Evolutionary conservation across 2,797 vertebrate species (phyloP).

Genomic region (Scolopax rusticola): DNA sequence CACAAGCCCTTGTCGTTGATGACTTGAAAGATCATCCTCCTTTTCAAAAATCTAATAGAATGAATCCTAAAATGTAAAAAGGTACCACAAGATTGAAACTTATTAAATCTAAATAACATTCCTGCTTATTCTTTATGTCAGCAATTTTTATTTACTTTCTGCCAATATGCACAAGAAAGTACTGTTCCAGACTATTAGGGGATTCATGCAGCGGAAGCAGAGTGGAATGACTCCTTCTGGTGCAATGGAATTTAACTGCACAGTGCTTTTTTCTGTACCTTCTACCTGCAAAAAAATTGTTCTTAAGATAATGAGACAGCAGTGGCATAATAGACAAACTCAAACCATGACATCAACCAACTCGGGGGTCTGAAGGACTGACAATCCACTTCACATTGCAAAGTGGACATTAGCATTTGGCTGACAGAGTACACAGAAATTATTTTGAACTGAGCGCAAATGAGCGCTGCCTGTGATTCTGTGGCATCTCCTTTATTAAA

Average conservation of each 20-base stretch:
- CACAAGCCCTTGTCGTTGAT: neutral
- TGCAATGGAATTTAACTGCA: slow-evolving; percentile 48
- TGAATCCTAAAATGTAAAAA: neutral
- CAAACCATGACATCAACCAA: neutral
- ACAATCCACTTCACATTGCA: neutral
- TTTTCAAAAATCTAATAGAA: neutral
- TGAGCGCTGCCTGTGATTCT: neutral
- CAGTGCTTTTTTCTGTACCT: neutral
- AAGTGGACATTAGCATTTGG: neutral
- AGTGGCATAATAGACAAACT: neutral
- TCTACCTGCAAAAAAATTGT: slow-evolving; percentile 49
- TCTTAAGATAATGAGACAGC: slow-evolving; percentile 10
- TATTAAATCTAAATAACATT: slow-evolving; percentile 7
- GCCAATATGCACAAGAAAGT: slow-evolving; percentile 11
- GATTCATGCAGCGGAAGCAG: neutral
- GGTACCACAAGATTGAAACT: neutral
- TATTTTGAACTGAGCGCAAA: neutral
- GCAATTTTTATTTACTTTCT: slow-evolving; percentile 55
- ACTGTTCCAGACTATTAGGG: slow-evolving; percentile 43
- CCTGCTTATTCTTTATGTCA: slow-evolving; percentile 31
- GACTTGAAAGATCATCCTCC: neutral
- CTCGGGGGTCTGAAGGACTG: neutral
- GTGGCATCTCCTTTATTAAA: neutral
- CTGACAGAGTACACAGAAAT: neutral
- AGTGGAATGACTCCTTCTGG: slow-evolving; percentile 49